Evolutionary conservation across 1,140 invertebrate species (phyloP), one percentile per base, ranked within the genome.

Genomic region (Eueides isabella): DNA sequence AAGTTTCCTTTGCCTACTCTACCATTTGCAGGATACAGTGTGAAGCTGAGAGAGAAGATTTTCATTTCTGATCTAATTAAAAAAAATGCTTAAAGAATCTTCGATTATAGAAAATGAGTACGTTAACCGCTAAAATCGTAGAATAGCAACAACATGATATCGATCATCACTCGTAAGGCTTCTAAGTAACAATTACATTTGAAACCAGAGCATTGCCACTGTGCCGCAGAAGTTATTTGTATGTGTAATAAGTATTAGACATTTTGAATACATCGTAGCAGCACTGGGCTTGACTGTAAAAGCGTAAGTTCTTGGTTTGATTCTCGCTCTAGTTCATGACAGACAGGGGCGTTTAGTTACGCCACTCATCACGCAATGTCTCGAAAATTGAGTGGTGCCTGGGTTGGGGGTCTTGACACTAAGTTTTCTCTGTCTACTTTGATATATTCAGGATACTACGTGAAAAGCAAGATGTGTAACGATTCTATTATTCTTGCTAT

Each of bases 141-240:
- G 26, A 55, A 26, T 55, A 23, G 48, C 67, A 19, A 23, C 31
- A n/a, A 55, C 48, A 11, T 23, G 48, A 55, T 55, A 72, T 67
- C 71, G 64, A 72, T 72, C 55, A 64, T 67, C 29, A n/a, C 30
- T 68, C 31, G 55, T 74, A 74, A 68, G 72, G 72, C 67, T 74
- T 74, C 72, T 62, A 65, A 48, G 65, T 61, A 68, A 74, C 63
- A 74, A 64, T 62, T 64, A 63, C 55, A 41, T 74, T 74, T 67
- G 61, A 44, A 74, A 74, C 68, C 66, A 64, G 66, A 44, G 28
- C 23, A 71, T 62, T 71, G 68, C 48, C 29, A 67, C 16, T 29
- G 38, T 44, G 41, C 48, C 11, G 23, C 19, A 26, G 7, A 19
- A 55, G 48, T 55, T 26, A 9, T 3, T 55, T 11, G 7, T 55